These are phyloP conservation scores for Phaetusa simplex DNA, from an alignment of 2,113 vertebrate species.

Conservation along the genomic window DNA sequence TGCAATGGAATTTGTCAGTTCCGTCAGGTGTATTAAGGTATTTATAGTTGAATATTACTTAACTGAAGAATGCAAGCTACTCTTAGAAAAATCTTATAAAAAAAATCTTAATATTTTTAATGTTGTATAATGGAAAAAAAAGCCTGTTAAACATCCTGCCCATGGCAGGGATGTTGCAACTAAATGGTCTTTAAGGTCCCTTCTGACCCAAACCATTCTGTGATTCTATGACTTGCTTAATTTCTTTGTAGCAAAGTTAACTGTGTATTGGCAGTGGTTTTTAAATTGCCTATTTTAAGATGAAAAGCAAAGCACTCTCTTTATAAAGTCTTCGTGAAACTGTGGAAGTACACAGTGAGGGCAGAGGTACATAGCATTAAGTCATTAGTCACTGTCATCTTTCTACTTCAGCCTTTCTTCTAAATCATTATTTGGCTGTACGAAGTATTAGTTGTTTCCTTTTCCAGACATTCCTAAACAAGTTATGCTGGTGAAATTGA, in stretches of 20 bases:
- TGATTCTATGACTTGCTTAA: not conserved
- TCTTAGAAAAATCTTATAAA: not conserved
- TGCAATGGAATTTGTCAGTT: not conserved
- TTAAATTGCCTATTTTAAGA: not conserved
- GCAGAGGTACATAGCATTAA: not conserved
- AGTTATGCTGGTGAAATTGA: not conserved
- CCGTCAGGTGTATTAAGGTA: not conserved
- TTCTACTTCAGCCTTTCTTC: not conserved
- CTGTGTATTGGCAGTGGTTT: not conserved
- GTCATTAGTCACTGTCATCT: not conserved
- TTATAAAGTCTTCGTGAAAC: not conserved
- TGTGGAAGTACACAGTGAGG: not conserved
- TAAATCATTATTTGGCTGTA: slow-evolving; percentile 3
- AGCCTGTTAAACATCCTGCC: not conserved
- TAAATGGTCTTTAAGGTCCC: too few relatives aligned
- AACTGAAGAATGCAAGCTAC: not conserved
- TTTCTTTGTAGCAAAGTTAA: not conserved
- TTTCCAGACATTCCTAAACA: not conserved
- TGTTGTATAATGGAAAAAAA: not conserved
- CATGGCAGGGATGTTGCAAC: too few relatives aligned
- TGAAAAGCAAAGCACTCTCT: not conserved
- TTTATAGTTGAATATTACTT: not conserved
- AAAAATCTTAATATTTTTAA: not conserved
- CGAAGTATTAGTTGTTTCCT: not conserved
- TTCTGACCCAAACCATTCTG: too few relatives aligned